These are phyloP conservation scores for Aphelocoma californica DNA, from an alignment of 2,797 vertebrate species.

Conservation along the genomic window DNA sequence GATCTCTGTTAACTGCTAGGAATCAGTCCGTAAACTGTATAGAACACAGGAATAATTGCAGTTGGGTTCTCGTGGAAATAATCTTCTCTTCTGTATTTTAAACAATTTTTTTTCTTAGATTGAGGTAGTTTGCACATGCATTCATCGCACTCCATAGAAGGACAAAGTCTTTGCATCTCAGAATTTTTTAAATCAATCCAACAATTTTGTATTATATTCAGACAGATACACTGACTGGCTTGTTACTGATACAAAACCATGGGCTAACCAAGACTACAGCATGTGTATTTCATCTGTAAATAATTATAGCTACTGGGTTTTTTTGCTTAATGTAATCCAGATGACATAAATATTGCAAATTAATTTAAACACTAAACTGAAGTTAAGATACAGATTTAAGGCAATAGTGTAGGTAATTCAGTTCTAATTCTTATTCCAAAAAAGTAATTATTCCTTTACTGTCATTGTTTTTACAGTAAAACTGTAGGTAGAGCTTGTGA, in stretches of 20 bases:
- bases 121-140: neutral
- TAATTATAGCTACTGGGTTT: neutral
- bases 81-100: neutral
- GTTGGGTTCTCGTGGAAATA: neutral
- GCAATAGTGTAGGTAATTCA: neutral
- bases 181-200: neutral
- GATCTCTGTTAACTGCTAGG: neutral
- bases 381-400: neutral
- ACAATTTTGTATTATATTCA: neutral
- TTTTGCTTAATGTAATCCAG: neutral
- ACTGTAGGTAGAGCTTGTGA: neutral
- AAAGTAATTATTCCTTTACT: neutral
- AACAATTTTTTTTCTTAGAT: neutral
- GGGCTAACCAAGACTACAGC: neutral
- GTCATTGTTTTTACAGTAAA: neutral
- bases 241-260: neutral
- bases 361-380: neutral
- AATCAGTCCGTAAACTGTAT: neutral
- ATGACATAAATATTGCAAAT: neutral
- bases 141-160: neutral
- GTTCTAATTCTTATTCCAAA: neutral
- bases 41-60: neutral
- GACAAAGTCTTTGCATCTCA: neutral
- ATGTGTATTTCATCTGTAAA: neutral
- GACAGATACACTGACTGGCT: neutral